Conservation (phyloP, 2,888 invertebrate species). For the Erebia palarica region DNA sequence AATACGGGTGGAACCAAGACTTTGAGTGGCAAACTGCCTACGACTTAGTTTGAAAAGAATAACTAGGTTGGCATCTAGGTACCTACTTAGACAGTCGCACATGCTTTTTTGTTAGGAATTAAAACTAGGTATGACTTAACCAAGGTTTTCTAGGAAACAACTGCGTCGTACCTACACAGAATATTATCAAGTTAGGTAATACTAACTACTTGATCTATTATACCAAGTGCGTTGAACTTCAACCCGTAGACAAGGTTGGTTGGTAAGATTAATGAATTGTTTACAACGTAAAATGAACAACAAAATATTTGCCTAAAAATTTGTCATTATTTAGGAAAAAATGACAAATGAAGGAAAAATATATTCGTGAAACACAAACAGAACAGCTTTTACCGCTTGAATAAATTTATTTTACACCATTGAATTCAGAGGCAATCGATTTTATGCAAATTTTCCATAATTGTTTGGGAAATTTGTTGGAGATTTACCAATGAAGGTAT, state of each 20-base stretch:
- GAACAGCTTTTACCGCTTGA: no score
- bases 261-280: no score
- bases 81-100: neutral
- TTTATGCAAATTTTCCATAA: neutral
- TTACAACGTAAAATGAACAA: no score
- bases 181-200: no score
- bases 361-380: no score
- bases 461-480: neutral
- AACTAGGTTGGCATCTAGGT: neutral
- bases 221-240: no score
- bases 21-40: neutral
- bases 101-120: conserved; percentile 2
- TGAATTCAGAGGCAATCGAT: neutral
- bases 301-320: no score
- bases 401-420: no score
- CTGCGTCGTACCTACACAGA: no score
- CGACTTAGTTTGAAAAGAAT: neutral
- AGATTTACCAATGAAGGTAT: neutral
- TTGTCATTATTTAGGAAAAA: neutral
- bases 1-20: neutral
- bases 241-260: no score
- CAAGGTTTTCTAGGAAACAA: neutral
- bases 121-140: neutral
- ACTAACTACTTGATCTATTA: no score
- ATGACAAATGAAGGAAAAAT: no score